Evolutionary conservation across 2,797 vertebrate species (phyloP), one percentile per base, ranked within the genome.

Genomic region (Dipus sagitta): DNA sequence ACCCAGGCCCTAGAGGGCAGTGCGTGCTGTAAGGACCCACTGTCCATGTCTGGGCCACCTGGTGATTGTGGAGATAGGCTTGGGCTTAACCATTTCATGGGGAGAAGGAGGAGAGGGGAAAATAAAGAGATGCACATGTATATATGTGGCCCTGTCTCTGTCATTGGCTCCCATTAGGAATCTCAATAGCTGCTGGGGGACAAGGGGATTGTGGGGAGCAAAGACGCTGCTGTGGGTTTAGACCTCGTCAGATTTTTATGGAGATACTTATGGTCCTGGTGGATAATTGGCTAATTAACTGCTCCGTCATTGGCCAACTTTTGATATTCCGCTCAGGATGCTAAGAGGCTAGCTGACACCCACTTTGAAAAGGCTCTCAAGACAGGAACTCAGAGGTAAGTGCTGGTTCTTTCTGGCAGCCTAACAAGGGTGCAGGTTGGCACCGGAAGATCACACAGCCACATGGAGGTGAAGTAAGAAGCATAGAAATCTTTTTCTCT

Each of bases 1-100:
- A 52, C 8, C 1, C 3, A 8, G 68, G 64, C 20, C n/a, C n/a
- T 0, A 8, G 28, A 1, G 1, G 6, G 1, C 20, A 20, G 13
- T 13, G 6, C 17, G 38, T 2, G 2, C 15, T 2, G 4, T 17
- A 24, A 34, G 60, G 67, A 28, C 6, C 23, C 80, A 17, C 20
- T 15, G 30, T 67, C 38, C 67, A 52, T 47, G 71, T 62, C 42
- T 93, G 7, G 72, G 3, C 47, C 52, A 68, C 24, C 6, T 2
- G 18, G 60, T 1, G 18, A 54, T 3, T 71, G 68, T 30, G 2
- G 23, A 87, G 7, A 30, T 5, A 8, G 62, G 4, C 4, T n/a
- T 28, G 74, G 17, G 42, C n/a, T 52, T 83, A 47, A 60, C 26
- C 10, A 0, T 0, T 52, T 24, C 3, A 4, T 3, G 24, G 13